Percentiles rank a stretch among this genome's conserved stretches.
Conservation (phyloP, 2,888 invertebrate genomes). For the Nemurella pictetii region DNA sequence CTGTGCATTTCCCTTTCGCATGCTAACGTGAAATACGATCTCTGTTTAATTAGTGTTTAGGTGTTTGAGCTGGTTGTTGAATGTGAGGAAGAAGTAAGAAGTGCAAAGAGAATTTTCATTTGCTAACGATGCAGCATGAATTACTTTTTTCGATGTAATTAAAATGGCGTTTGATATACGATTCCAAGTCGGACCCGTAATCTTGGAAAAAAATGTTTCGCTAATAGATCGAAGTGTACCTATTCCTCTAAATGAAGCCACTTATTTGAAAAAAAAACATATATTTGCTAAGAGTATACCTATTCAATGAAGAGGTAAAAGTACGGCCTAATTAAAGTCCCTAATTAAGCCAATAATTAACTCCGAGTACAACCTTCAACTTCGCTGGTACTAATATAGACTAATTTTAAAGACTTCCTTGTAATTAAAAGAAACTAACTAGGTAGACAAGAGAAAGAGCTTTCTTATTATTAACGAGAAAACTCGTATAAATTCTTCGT, state of each 20-base stretch:
- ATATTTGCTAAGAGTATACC: too few relatives aligned
- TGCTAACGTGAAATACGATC: not conserved
- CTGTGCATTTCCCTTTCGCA: not conserved
- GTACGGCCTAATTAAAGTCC: conserved; percentile 6
- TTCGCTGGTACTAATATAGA: not conserved
- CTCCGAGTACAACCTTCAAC: not conserved
- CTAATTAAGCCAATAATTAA: conserved; percentile 17
- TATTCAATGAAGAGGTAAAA: not conserved
- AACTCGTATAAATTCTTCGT: not conserved
- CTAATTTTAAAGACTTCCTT: not conserved
- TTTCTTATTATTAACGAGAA: not conserved
- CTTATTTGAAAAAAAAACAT: too few relatives aligned
- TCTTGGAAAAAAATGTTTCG: too few relatives aligned
- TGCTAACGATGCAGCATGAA: too few relatives aligned
- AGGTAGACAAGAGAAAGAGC: not conserved
- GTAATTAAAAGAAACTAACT: not conserved
- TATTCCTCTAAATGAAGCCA: too few relatives aligned
- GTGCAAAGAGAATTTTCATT: too few relatives aligned
- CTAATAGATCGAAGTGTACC: too few relatives aligned
- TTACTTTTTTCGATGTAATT: too few relatives aligned
- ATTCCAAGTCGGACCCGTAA: too few relatives aligned
- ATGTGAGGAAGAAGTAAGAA: too few relatives aligned
- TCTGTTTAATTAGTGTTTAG: not conserved
- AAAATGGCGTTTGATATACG: too few relatives aligned
- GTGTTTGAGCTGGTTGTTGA: too few relatives aligned